Percentiles rank a stretch among this genome's conserved stretches.
Conservation (phyloP, 2,888 invertebrate genomes). For the Limnephilus lunatus region DNA sequence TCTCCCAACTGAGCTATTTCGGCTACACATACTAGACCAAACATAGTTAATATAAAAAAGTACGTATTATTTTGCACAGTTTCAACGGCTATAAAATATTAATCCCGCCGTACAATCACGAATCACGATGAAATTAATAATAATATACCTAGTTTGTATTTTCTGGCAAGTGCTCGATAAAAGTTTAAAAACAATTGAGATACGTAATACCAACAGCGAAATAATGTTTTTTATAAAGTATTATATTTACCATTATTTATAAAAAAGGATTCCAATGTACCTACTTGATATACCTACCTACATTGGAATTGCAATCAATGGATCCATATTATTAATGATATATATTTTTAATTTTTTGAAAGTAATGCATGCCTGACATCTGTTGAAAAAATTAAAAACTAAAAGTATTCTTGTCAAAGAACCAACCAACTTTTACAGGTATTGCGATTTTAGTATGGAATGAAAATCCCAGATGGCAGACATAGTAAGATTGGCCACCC, state of each 20-base stretch:
- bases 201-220: neutral
- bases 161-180: neutral
- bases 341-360: neutral
- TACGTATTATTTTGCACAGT: neutral
- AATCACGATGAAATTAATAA: neutral
- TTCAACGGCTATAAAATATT: neutral
- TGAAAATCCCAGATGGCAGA: neutral
- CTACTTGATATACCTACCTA: no score
- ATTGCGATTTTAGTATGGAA: neutral
- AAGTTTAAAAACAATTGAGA: neutral
- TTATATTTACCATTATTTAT: no score
- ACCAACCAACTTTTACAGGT: neutral
- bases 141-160: neutral
- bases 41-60: neutral
- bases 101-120: neutral
- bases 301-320: no score
- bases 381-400: neutral
- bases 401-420: neutral
- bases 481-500: neutral
- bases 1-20: constrained; percentile 83
- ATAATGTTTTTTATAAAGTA: neutral
- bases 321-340: no score
- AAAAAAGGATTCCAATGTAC: no score
- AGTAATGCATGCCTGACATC: neutral
- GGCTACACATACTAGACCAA: constrained; percentile 69